Evolutionary conservation across 1,140 invertebrate genomes (phyloP), one percentile per base, ranked within the genome.

Genomic region (Apis dorsata): DNA sequence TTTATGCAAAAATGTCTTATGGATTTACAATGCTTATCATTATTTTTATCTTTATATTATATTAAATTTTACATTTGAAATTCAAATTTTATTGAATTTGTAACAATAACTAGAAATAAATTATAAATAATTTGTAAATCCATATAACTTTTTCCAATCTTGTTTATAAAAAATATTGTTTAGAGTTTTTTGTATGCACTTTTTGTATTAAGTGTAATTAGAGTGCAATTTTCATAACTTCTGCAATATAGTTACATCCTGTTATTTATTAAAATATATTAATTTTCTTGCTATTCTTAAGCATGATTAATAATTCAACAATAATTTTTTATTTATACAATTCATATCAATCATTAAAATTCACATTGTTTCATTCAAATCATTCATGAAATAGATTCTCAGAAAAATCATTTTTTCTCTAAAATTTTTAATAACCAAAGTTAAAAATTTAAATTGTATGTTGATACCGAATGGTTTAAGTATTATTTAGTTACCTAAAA

Each of bases 11-110:
- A 72, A 60, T 85, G 44, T 88, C 63, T 86, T 87, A 90, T 92
- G 91, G 88, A 90, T 91, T 93, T 92, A 91, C 88, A 90, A 87
- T 85, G 65, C 83, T 44, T 70, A 24, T 63, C 0, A 10, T 24
- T 69, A 74, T 0, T 8, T 49, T 70, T 55, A n/a, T 15, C 44
- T 1, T 17, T 17, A 59, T 0, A 49, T 8, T 17, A 24, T 19
- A 69, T 60, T 69, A 24, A 11, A 1, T 44, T 44, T 44, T 63
- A 51, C 1, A 34, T 24, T n/a, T 51, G n/a, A 44, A 21, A 11
- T 65, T 17, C 1, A 24, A 72, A 69, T 70, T 62, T 83, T 44
- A 60, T 12, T 82, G 11, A 11, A 17, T 62, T 19, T 15, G 7
- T 17, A 72, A 59, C 34, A 63, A 3, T 68, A 51, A 11, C 1